Conservation (phyloP, 2,113 vertebrate species). For the Corynorhinus townsendii region DNA sequence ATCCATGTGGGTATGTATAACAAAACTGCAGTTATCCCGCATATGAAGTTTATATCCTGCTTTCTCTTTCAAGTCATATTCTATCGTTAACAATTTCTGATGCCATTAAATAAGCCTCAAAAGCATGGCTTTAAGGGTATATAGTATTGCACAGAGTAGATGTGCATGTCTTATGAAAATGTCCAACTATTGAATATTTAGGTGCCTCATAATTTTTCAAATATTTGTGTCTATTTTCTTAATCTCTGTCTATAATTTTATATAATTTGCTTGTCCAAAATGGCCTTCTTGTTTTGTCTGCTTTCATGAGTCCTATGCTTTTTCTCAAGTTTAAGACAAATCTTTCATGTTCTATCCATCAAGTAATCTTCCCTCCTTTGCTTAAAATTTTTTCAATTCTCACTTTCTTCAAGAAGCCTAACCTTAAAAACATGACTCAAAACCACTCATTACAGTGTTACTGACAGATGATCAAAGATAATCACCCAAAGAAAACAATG, state of each 20-base stretch:
- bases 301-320: neutral
- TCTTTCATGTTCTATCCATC: neutral
- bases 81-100: neutral
- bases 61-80: neutral
- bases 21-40: neutral
- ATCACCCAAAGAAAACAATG: neutral
- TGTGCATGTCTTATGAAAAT: neutral
- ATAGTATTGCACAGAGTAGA: neutral
- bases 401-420: constrained; percentile 20
- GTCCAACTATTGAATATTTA: neutral
- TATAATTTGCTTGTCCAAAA: neutral
- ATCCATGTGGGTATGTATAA: neutral
- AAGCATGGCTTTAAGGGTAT: neutral
- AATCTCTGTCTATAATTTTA: neutral
- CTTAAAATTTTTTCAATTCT: constrained; percentile 17
- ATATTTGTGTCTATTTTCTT: constrained; percentile 15
- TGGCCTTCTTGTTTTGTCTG: neutral
- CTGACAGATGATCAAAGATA: neutral
- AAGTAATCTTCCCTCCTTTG: neutral
- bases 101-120: neutral
- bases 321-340: constrained; percentile 11
- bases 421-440: neutral
- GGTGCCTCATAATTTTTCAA: neutral
- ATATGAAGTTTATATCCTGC: neutral
- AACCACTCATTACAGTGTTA: neutral